Evolutionary conservation across 2,888 invertebrate species (phyloP).

Genomic region (Steinernema scapterisci): DNA sequence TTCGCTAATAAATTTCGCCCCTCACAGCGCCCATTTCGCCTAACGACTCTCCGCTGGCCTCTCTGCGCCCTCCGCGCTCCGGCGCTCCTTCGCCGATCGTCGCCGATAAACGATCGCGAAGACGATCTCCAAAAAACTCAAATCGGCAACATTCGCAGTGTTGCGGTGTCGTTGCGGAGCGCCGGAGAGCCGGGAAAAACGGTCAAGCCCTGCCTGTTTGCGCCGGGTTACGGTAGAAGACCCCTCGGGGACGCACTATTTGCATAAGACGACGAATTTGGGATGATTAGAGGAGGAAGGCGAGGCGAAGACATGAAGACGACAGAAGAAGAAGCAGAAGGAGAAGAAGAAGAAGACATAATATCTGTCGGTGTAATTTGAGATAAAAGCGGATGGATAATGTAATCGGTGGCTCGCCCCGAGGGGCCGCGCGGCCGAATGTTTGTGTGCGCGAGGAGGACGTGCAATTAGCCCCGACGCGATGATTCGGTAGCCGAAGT

Average conservation of each 20-base stretch:
- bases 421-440: slow-evolving; percentile 28
- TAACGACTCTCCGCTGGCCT: slow-evolving; percentile 22
- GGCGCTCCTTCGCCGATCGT: slow-evolving; percentile 22
- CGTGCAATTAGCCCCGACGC: slow-evolving; percentile 25
- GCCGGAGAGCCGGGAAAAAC: not conserved
- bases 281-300: slow-evolving; percentile 21
- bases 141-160: slow-evolving; percentile 27
- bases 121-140: slow-evolving; percentile 31
- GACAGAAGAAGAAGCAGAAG: slow-evolving; percentile 14
- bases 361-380: slow-evolving; percentile 30
- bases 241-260: slow-evolving; percentile 2
- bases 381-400: slow-evolving; percentile 33
- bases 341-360: slow-evolving; percentile 29
- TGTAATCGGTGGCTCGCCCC: slow-evolving; percentile 31
- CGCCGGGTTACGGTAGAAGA: slow-evolving; percentile 21
- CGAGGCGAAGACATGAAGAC: slow-evolving; percentile 24
- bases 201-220: not conserved
- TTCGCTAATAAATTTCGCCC: slow-evolving; percentile 32
- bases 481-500: slow-evolving; percentile 24
- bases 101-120: slow-evolving; percentile 29
- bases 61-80: slow-evolving; percentile 10
- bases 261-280: slow-evolving; percentile 28
- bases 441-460: slow-evolving; percentile 24
- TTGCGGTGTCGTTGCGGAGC: slow-evolving; percentile 3
- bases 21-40: slow-evolving; percentile 25